These are phyloP conservation scores for Drosophila meridionalis DNA, from an alignment of 2,888 invertebrate genomes.

Conservation along the genomic window DNA sequence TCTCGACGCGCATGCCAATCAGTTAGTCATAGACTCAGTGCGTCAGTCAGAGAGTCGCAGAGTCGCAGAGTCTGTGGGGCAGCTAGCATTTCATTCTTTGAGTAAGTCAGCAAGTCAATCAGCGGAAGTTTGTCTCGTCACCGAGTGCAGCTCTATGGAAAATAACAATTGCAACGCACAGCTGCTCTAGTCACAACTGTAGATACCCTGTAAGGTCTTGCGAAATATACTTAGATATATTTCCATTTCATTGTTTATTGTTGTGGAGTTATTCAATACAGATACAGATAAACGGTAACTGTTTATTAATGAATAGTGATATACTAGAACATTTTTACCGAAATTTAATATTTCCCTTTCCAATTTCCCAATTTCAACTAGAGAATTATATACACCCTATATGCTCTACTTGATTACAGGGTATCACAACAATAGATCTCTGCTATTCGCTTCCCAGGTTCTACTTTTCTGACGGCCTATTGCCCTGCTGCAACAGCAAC, in stretches of 20 bases:
- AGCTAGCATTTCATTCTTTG: conserved; percentile 43
- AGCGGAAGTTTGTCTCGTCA: conserved; percentile 51
- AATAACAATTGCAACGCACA: conserved; percentile 4
- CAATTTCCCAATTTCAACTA: not conserved
- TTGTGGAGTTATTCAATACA: not conserved
- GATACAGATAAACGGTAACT: not conserved
- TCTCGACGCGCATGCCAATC: conserved; percentile 27
- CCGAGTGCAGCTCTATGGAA: conserved; percentile 33
- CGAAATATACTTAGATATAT: not conserved
- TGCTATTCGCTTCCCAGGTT: conserved; percentile 60
- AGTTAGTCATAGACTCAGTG: conserved; percentile 26
- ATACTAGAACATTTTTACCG: not conserved
- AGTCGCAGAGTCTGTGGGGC: not conserved
- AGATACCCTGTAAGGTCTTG: conserved; percentile 4
- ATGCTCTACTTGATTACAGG: not conserved
- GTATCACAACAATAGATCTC: conserved; percentile 22
- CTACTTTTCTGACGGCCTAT: conserved; percentile 57
- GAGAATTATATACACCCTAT: not conserved
- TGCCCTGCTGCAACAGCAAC: conserved; percentile 50
- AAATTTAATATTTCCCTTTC: not conserved
- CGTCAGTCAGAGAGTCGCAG: conserved; percentile 11
- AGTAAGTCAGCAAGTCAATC: conserved; percentile 71
- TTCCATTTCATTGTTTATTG: not conserved
- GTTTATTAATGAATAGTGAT: not conserved
- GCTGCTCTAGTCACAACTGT: not conserved